These are phyloP conservation scores for Ophonus ardosiacus DNA, from an alignment of 2,888 invertebrate genomes.

Conservation along the genomic window DNA sequence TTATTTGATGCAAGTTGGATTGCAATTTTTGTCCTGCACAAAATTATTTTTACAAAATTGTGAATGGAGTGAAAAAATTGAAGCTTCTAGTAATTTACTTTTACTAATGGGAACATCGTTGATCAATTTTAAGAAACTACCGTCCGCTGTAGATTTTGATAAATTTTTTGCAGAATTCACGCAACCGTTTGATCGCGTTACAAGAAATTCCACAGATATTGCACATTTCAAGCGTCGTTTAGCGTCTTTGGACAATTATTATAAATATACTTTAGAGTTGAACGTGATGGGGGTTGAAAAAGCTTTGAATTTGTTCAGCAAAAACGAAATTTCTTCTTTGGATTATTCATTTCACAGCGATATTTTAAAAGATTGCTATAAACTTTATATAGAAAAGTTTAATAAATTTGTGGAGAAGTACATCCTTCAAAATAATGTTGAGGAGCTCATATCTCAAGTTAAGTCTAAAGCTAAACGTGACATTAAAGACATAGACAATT, in stretches of 20 bases:
- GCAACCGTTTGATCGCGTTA: slow-evolving; percentile 32
- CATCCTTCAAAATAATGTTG: neutral
- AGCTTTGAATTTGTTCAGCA: slow-evolving; percentile 1
- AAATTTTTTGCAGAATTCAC: slow-evolving; percentile 21
- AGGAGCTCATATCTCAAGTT: neutral
- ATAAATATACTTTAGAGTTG: neutral
- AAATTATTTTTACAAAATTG: slow-evolving; percentile 1
- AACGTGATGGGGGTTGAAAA: slow-evolving; percentile 9
- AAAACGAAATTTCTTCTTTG: neutral
- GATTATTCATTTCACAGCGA: neutral
- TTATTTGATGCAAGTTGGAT: slow-evolving; percentile 18
- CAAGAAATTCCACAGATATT: neutral
- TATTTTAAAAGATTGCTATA: neutral
- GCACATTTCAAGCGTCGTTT: slow-evolving; percentile 26
- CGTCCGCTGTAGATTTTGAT: slow-evolving; percentile 24
- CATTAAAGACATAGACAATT: neutral
- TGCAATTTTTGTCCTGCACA: neutral
- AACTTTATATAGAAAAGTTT: slow-evolving; percentile 11
- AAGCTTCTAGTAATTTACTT: slow-evolving; percentile 26
- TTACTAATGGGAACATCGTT: slow-evolving; percentile 29
- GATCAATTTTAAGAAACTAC: neutral
- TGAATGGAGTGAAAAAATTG: slow-evolving; percentile 12
- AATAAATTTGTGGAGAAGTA: slow-evolving; percentile 25
- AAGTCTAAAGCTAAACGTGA: neutral
- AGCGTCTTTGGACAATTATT: slow-evolving; percentile 20